Evolutionary conservation across 1,140 invertebrate species (phyloP).

Genomic region (Eumeta japonica): DNA sequence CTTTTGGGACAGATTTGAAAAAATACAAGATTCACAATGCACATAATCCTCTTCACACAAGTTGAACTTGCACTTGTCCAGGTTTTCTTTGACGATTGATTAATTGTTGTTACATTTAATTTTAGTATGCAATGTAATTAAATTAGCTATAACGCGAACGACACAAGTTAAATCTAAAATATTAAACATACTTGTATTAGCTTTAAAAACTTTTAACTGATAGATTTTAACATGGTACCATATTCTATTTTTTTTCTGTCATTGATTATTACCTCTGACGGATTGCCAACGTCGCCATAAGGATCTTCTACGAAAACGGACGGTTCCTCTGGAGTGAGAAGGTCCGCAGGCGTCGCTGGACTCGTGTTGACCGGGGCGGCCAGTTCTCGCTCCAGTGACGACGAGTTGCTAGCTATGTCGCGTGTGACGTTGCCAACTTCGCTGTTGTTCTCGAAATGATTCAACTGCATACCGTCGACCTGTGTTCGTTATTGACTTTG

Average conservation of each 20-base stretch:
- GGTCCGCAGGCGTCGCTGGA: slow-evolving; percentile 4
- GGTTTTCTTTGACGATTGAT: no score
- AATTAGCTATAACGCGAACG: no score
- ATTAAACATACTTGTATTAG: not conserved
- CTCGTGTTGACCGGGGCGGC: slow-evolving; percentile 10
- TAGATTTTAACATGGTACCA: no score
- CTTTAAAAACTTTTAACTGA: no score
- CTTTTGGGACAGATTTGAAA: no score
- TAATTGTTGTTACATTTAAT: no score
- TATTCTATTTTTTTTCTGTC: no score
- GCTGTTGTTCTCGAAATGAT: slow-evolving; percentile 24
- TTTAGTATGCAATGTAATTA: no score
- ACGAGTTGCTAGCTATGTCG: slow-evolving; percentile 31
- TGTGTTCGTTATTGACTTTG: no score
- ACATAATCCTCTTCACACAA: no score
- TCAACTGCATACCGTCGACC: slow-evolving; percentile 31
- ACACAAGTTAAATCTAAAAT: not conserved
- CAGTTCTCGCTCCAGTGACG: slow-evolving; percentile 37
- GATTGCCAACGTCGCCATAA: slow-evolving; percentile 27
- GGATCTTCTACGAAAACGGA: slow-evolving; percentile 30
- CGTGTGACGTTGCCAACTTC: slow-evolving; percentile 8
- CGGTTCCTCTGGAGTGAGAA: slow-evolving; percentile 25
- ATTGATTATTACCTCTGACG: slow-evolving; percentile 26
- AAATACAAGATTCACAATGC: no score
- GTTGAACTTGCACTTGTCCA: no score